Evolutionary conservation across 2,888 invertebrate species (phyloP).

Genomic region (Eupithecia insigniata): DNA sequence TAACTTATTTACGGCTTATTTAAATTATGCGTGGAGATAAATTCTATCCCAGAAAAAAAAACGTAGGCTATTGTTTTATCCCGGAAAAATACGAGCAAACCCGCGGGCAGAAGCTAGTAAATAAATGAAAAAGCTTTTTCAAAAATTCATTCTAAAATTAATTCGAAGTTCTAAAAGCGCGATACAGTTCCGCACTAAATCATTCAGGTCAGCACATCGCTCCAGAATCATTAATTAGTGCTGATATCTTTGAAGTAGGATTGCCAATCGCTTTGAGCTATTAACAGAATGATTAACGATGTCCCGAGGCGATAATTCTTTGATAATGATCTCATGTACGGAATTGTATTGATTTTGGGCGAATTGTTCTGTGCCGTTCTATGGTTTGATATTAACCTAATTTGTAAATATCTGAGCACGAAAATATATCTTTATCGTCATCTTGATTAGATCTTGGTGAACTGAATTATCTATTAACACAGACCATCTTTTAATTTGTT

Average conservation of each 20-base stretch:
- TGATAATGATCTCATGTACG: constrained; percentile 41
- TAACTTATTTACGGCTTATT: too few relatives aligned
- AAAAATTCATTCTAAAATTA: not conserved
- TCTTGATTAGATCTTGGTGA: not conserved
- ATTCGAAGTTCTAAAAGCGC: not conserved
- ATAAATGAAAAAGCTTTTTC: not conserved
- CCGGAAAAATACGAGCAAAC: not conserved
- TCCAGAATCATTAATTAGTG: constrained; percentile 67
- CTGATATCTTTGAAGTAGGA: constrained; percentile 71
- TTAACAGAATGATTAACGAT: constrained; percentile 68
- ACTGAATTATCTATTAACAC: not conserved
- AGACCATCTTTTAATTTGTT: too few relatives aligned
- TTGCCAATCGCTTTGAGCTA: constrained; percentile 77
- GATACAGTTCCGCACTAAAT: constrained; percentile 18
- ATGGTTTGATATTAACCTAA: not conserved
- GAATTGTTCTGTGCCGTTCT: constrained; percentile 16
- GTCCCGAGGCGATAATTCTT: constrained; percentile 50
- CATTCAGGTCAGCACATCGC: constrained; percentile 30
- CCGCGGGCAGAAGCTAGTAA: too few relatives aligned
- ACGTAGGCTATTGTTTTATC: not conserved
- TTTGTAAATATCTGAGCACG: not conserved
- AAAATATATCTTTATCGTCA: not conserved
- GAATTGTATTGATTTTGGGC: constrained; percentile 26
- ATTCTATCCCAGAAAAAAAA: too few relatives aligned
- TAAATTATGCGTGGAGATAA: too few relatives aligned